Evolutionary conservation across 2,888 invertebrate genomes (phyloP).

Genomic region (Tenthredo livida): DNA sequence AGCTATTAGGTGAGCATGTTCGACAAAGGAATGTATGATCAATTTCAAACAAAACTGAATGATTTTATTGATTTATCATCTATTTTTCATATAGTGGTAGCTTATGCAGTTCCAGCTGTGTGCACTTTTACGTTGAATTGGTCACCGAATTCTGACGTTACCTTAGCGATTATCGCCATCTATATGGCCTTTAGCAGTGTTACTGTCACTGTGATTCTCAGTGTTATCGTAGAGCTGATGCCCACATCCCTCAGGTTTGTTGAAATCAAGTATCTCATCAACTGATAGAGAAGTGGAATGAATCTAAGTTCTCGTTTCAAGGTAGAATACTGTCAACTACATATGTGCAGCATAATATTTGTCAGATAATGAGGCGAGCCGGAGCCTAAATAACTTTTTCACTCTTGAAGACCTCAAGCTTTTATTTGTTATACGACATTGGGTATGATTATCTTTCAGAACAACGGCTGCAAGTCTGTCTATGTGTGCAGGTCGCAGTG

Average conservation of each 20-base stretch:
- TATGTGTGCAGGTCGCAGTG: constrained; percentile 84
- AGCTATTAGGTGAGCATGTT: constrained; percentile 62
- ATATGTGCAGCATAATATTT: neutral
- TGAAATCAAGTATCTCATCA: neutral
- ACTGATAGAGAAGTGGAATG: neutral
- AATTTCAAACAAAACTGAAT: neutral
- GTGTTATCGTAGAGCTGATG: constrained; percentile 71
- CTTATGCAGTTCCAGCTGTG: constrained; percentile 4
- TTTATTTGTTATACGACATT: neutral
- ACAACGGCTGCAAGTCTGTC: constrained; percentile 79
- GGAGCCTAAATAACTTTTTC: neutral
- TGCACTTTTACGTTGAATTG: constrained; percentile 55
- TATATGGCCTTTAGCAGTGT: constrained; percentile 65
- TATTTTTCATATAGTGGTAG: neutral
- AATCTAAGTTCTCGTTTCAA: neutral
- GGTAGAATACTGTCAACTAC: neutral
- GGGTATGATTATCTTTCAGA: constrained; percentile 57
- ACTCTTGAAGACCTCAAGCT: neutral
- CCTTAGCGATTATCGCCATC: constrained; percentile 52
- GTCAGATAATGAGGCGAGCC: neutral
- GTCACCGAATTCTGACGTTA: constrained; percentile 49
- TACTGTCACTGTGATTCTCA: constrained; percentile 78
- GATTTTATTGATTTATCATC: neutral
- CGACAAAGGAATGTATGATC: neutral
- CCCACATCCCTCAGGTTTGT: constrained; percentile 58